These are phyloP conservation scores for Cotesia chilonis DNA, from an alignment of 1,140 invertebrate species.

Conservation along the genomic window DNA sequence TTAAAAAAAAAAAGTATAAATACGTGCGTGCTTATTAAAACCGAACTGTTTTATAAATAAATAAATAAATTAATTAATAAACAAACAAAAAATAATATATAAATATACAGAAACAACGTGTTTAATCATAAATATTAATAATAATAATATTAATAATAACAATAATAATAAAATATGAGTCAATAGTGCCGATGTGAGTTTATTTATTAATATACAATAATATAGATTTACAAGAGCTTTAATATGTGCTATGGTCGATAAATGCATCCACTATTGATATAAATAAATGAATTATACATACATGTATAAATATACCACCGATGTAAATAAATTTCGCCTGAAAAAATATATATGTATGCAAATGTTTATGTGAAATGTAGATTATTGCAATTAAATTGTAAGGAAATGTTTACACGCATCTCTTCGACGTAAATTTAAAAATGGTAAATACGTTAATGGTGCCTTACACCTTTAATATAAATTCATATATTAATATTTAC, in stretches of 20 bases:
- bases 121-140: background rate
- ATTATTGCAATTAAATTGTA: constrained; percentile 15
- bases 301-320: no score
- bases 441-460: constrained; percentile 21
- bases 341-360: constrained; percentile 4
- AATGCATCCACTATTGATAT: constrained; percentile 15
- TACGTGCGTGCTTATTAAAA: constrained; percentile 2
- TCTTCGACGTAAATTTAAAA: background rate
- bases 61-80: no score
- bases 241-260: constrained; percentile 30
- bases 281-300: background rate
- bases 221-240: constrained; percentile 31
- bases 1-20: background rate
- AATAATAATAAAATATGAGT: background rate
- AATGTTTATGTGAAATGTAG: constrained; percentile 24
- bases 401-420: constrained; percentile 13
- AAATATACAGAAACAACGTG: background rate
- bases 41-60: constrained; percentile 4
- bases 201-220: constrained; percentile 25
- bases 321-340: no score
- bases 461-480: constrained; percentile 28
- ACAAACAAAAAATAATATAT: background rate
- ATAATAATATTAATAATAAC: background rate
- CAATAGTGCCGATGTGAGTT: constrained; percentile 17
- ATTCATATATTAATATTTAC: background rate